Base-by-base conservation (phyloP, 2,888 invertebrate genomes). In the Limenitis camilla region DNA sequence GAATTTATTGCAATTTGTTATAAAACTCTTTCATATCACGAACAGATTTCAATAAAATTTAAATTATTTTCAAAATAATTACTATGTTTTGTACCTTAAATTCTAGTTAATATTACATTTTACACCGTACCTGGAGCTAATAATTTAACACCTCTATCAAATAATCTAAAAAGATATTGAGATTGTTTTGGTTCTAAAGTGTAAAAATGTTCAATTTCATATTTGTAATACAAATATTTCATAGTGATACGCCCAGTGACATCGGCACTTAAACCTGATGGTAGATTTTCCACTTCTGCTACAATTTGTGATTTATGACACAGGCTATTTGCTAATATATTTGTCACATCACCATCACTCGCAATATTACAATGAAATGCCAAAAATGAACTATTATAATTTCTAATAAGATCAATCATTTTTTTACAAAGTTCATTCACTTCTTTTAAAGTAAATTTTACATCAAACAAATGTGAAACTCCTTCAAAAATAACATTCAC, bases 91-190 rank as follows among this genome's bases (percentile, higher is more conserved):
- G n/a, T n/a, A n/a, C n/a, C n/a, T n/a, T n/a, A n/a, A n/a, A n/a
- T n/a, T n/a, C n/a, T 2, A 38, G 5, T 19, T 2, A 29, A 29
- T 5, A 39, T 8, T 29, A 10, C 19, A 41, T 38, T 31, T 59
- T 40, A 61, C 31, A 85, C 76, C n/a, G 80, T 89, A 38, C 94
- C 94, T 2, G 93, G 93, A 60, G 91, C 90, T 72, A 93, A 92
- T 40, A 93, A 88, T 72, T 92, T 93, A 4, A 94, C 90, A 66
- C 93, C 93, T 68, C 92, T 90, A 73, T 94, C 94, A 73, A 90
- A 90, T 53, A 94, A 87, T 81, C 93, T 94, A 67, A 91, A 94
- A 50, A 92, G 86, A 72, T 90, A 91, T 58, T 68, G 68, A 31
- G 65, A 65, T 43, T 74, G 65, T 61, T 80, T 81, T 9, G 69